phyloP scores from a whole-genome alignment of 1,140 invertebrate genomes.

The Atta colombica region DNA sequence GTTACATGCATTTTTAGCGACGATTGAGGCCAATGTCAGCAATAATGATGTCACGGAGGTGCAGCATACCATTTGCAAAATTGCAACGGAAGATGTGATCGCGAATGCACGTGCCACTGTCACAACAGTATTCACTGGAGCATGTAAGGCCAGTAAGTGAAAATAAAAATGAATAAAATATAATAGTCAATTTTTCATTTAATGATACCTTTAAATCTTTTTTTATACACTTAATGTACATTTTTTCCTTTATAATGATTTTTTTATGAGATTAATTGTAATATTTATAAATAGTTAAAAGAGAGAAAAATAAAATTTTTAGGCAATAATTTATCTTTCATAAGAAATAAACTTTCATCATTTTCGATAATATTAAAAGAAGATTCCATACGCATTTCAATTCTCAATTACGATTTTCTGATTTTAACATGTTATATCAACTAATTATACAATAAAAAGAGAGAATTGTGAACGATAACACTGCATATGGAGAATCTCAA shows the following conservation, averaged over 20 bases:
- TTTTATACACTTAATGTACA: too few relatives aligned
- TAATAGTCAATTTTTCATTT: neutral
- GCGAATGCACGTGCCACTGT: conserved; percentile 85
- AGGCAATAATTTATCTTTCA: neutral
- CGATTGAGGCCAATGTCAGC: conserved; percentile 51
- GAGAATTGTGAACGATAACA: too few relatives aligned
- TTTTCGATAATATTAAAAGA: neutral
- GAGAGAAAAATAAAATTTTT: too few relatives aligned
- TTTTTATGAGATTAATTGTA: too few relatives aligned
- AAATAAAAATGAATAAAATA: conserved; percentile 21
- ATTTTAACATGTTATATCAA: too few relatives aligned
- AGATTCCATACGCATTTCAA: neutral
- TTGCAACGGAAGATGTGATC: conserved; percentile 84
- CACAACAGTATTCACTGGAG: conserved; percentile 84
- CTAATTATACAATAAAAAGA: too few relatives aligned
- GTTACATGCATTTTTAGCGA: conserved; percentile 45
- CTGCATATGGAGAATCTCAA: neutral
- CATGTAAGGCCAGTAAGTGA: conserved; percentile 84
- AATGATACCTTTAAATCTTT: too few relatives aligned
- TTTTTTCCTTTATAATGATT: too few relatives aligned
- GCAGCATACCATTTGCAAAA: conserved; percentile 84
- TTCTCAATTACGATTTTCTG: neutral
- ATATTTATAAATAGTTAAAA: too few relatives aligned
- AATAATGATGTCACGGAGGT: conserved; percentile 79
- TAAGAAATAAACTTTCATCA: neutral